Evolutionary conservation across 2,888 invertebrate species (phyloP).

Genomic region (Onchidella celtica): DNA sequence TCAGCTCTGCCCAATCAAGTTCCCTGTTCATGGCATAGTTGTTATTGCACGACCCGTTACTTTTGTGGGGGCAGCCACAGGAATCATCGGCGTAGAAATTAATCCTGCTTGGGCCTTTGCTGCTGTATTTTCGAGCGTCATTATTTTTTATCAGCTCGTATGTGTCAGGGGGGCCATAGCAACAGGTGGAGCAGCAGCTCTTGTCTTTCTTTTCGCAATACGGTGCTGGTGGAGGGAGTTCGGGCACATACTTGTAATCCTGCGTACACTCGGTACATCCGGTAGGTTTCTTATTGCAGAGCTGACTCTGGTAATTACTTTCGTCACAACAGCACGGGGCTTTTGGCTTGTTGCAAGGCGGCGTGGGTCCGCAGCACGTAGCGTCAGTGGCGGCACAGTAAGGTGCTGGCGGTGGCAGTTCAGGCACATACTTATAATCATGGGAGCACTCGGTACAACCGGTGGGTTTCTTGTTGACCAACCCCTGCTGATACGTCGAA

Average conservation of each 20-base stretch:
- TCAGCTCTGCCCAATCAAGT: too few species aligned
- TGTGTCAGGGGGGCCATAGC: background rate
- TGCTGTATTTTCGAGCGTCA: slow-evolving; percentile 22
- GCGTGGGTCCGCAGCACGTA: background rate
- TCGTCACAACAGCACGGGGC: too few species aligned
- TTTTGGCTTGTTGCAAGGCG: background rate
- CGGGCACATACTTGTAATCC: background rate
- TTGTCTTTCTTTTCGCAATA: background rate
- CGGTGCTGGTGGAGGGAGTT: background rate
- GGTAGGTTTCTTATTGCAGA: background rate
- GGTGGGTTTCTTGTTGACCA: slow-evolving; percentile 30
- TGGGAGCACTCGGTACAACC: background rate
- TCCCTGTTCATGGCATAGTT: too few species aligned
- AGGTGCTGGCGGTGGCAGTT: background rate
- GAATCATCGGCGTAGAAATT: slow-evolving; percentile 24
- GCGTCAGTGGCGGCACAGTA: background rate
- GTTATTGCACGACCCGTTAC: too few species aligned
- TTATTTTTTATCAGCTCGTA: slow-evolving; percentile 21
- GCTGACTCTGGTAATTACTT: background rate
- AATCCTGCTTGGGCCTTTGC: slow-evolving; percentile 14
- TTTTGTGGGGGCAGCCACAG: slow-evolving; percentile 2
- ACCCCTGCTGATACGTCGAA: background rate
- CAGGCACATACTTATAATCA: background rate
- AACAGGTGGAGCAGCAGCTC: too few species aligned
- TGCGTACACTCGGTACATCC: too few species aligned